A percentile compares a stretch with the other conserved stretches of the same genome.
phyloP scores from a whole-genome alignment of 2,113 vertebrate genomes.

The Syrrhaptes paradoxus region DNA sequence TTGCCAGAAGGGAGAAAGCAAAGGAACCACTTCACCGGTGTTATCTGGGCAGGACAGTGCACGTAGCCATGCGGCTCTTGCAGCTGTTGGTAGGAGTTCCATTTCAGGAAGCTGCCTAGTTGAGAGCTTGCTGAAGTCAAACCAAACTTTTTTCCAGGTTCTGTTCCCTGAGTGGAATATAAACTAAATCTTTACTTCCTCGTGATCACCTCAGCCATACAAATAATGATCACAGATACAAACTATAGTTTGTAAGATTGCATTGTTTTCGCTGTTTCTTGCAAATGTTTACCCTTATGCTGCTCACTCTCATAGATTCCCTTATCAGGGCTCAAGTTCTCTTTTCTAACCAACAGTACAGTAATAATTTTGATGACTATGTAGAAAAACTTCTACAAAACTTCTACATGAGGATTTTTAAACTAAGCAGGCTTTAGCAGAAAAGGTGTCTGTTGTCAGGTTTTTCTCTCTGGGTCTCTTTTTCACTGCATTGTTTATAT shows the following conservation, averaged over 20 bases:
- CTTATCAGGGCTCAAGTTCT: not conserved
- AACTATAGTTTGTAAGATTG: not conserved
- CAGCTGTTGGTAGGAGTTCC: not conserved
- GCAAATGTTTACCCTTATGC: not conserved
- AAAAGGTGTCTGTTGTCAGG: not conserved
- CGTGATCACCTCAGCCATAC: not conserved
- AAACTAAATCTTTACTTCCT: not conserved
- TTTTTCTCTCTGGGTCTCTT: not conserved
- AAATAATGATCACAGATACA: not conserved
- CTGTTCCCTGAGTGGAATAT: not conserved
- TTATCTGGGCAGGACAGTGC: not conserved
- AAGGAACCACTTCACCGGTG: not conserved
- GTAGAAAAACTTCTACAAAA: not conserved
- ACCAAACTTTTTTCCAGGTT: not conserved
- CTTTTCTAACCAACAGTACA: not conserved
- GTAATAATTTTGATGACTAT: not conserved
- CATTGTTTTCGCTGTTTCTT: not conserved
- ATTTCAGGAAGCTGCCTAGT: not conserved
- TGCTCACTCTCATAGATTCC: not conserved
- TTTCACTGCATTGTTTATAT: not conserved
- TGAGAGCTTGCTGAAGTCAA: not conserved
- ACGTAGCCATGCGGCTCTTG: rapidly evolving
- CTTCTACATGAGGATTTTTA: not conserved
- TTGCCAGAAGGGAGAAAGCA: not conserved
- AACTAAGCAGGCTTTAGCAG: not conserved